Evolutionary conservation across 2,113 vertebrate genomes (phyloP), one percentile per base, ranked within the genome.

Genomic region (Regulus satrapa): DNA sequence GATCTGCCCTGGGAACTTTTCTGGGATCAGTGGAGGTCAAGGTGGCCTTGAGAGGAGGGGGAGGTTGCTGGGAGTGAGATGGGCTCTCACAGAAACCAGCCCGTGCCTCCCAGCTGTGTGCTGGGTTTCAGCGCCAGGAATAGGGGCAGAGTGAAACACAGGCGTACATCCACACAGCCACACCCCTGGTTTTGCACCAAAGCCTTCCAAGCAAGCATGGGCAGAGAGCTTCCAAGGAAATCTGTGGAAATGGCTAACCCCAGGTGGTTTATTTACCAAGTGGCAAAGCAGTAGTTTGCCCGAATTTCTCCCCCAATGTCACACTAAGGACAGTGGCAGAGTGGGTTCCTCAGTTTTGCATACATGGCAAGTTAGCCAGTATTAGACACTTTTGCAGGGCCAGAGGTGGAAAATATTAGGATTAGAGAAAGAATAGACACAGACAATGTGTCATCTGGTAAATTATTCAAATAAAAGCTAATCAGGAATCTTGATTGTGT

Each of bases 151-250:
- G 31, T 46, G n/a, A 43, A 89, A 41, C 28, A 32, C 12, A 63
- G 25, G 34, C 0, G 0, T 24, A 23, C 24, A 7, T 8, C 8
- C 32, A 48, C 31, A 18, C 5, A 64, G 19, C 4, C 25, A 83
- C 20, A 54, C 10, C 18, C 32, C 64, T 46, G 26, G 8, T 6
- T 76, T 36, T 2, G 0, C 26, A 46, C 15, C 40, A 52, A 72
- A 46, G 9, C 3, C 24, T 68, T 68, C 75, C 54, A 36, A 0
- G 1, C 7, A 45, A 80, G 52, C 21, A 25, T 9, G 54, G 36
- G 16, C 40, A 72, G 52, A 85, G 13, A 72, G 40, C 7, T 86
- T 80, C n/a, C 41, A 77, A 40, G 48, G 18, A 52, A 86, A 86
- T n/a, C 31, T 40, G 31, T 6, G 24, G 54, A 59, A 86, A 52